Evolutionary conservation across 2,113 vertebrate species (phyloP).

Genomic region (Chlorodrepanis virens): DNA sequence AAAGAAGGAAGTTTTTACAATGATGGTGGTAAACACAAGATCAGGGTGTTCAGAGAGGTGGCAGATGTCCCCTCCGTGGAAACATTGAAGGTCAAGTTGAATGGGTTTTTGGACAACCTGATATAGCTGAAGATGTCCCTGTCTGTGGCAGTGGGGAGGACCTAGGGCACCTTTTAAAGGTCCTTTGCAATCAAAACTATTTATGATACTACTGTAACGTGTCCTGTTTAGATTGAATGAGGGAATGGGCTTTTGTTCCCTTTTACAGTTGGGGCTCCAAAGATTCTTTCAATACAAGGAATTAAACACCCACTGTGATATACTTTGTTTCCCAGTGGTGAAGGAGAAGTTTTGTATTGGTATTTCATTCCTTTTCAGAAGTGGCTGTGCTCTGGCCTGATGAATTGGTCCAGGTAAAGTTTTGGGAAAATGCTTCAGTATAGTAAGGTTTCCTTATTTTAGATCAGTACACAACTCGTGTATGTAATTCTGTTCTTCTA

Average conservation of each 20-base stretch:
- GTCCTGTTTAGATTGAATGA: neutral
- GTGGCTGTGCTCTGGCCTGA: neutral
- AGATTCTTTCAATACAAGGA: neutral
- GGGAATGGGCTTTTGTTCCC: neutral
- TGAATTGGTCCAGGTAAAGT: neutral
- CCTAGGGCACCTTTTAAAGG: neutral
- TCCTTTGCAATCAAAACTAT: neutral
- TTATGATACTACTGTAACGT: neutral
- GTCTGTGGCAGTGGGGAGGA: neutral
- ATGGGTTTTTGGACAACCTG: neutral
- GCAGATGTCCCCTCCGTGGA: neutral
- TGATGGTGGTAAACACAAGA: neutral
- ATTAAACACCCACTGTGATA: neutral
- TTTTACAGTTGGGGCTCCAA: neutral
- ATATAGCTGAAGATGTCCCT: neutral
- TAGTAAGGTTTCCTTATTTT: neutral
- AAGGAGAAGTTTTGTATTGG: neutral
- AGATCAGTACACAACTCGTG: accelerated
- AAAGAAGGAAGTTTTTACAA: neutral
- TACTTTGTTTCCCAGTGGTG: neutral
- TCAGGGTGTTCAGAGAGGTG: neutral
- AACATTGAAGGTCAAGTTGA: neutral
- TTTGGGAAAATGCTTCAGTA: neutral
- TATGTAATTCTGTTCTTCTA: neutral
- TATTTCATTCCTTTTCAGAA: neutral